A percentile compares a stretch with the other conserved stretches of the same genome.
Evolutionary conservation across 2,797 vertebrate species (phyloP).

Genomic region (Poeciliopsis infans): DNA sequence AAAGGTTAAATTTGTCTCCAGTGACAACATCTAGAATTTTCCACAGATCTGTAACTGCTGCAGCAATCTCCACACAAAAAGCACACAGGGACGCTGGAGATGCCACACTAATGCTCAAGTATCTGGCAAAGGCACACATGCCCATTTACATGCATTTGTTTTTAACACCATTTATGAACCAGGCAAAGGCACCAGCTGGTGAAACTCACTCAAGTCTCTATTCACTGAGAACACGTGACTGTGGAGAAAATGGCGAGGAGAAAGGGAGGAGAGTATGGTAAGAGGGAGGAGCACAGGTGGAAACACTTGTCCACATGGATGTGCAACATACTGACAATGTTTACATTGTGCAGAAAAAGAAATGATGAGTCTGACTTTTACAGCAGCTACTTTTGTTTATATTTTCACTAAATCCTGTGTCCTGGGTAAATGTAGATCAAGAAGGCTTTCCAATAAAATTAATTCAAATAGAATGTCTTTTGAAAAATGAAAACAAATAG

Average conservation of each 20-base stretch:
- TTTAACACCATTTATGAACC: slow-evolving; percentile 68
- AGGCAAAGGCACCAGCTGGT: slow-evolving; percentile 76
- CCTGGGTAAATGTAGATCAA: background rate
- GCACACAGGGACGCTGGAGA: slow-evolving; percentile 49
- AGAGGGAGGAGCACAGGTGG: slow-evolving; percentile 60
- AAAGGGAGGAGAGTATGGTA: slow-evolving; percentile 19
- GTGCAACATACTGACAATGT: slow-evolving; percentile 9
- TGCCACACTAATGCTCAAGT: slow-evolving; percentile 58
- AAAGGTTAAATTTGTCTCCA: slow-evolving; percentile 4
- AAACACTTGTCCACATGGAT: slow-evolving; percentile 59
- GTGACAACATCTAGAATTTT: slow-evolving; percentile 33
- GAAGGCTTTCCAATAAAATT: background rate
- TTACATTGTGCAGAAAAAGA: background rate
- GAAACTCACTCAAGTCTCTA: slow-evolving; percentile 72
- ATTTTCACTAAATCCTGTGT: background rate
- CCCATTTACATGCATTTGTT: slow-evolving; percentile 40
- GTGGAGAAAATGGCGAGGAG: slow-evolving; percentile 33
- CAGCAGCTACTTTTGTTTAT: background rate
- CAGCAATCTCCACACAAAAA: slow-evolving; percentile 33
- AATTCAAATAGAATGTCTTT: background rate
- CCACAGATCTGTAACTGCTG: slow-evolving; percentile 22
- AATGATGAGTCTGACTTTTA: slow-evolving; percentile 1
- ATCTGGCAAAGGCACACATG: slow-evolving; percentile 49
- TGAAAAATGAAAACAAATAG: background rate
- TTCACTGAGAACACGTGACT: slow-evolving; percentile 67